Evolutionary conservation across 1,140 invertebrate genomes (phyloP).

Genomic region (Hypothenemus hampei): DNA sequence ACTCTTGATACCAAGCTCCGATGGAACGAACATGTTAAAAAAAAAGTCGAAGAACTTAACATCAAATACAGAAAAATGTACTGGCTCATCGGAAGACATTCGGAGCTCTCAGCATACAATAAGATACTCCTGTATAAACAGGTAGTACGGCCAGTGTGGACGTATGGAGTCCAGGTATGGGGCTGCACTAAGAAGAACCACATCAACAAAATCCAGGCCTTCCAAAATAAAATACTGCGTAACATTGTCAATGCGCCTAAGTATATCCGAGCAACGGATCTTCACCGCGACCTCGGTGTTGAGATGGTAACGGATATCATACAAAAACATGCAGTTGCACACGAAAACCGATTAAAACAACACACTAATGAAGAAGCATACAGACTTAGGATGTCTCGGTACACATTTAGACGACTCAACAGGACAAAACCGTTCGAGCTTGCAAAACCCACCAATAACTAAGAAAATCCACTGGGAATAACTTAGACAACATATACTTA

Average conservation of each 20-base stretch:
- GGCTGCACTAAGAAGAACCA: neutral
- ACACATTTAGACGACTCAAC: no score
- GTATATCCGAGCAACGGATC: neutral
- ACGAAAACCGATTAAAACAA: no score
- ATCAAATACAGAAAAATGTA: slow-evolving; percentile 7
- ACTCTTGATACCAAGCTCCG: neutral
- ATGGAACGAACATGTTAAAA: neutral
- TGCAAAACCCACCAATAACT: no score
- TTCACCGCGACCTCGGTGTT: neutral
- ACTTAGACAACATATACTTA: no score
- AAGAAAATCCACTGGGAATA: no score
- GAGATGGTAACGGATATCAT: no score
- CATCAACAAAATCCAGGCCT: neutral
- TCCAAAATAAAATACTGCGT: neutral
- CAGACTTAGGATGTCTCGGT: no score
- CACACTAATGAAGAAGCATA: no score
- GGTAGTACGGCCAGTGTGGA: neutral
- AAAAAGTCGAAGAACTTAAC: neutral
- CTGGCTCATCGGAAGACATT: slow-evolving; percentile 1
- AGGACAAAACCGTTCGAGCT: no score
- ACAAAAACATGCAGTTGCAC: no score
- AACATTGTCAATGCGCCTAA: neutral
- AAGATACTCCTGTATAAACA: neutral
- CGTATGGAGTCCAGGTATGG: neutral
- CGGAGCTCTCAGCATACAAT: no score